Evolutionary conservation across 1,140 invertebrate species (phyloP), one percentile per base, ranked within the genome.

Genomic region (Drosophila tani): DNA sequence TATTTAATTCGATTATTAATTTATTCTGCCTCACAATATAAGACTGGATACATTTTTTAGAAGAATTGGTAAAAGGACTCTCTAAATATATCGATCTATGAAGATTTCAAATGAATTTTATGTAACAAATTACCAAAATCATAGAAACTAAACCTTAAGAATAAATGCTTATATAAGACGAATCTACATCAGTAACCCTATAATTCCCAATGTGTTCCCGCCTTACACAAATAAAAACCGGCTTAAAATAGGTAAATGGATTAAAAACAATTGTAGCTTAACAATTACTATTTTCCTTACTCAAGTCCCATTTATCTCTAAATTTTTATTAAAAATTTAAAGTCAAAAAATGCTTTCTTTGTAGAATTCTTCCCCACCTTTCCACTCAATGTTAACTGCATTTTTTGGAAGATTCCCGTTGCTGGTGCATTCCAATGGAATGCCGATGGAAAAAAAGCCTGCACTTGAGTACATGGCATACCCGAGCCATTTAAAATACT

Each of bases 401-500:
- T n/a, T 56, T 17, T 32, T 41, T 12, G 19, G 9, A 53, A 59
- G 12, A 15, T 4, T 35, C 12, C 14, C 35, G 15, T 15, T 7
- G 32, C 11, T 35, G 12, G 6, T 27, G 35, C 51, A 70, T 70
- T 73, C 66, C 51, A 24, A 11, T 35, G 40, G 27, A 66, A 46
- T 24, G 4, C 11, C 21, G 5, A 24, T 24, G 21, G 21, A 67
- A 14, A 14, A 64, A 55, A 67, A 35, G 65, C 6, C 21, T 29
- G 17, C 24, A 24, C 40, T 49, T 46, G 38, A 12, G 27, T 40
- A 50, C 27, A 19, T 58, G 51, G n/a, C 53, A 50, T 46, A 43
- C 53, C 21, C 43, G 15, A 71, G 19, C n/a, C 35, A 49, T 71
- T 71, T 71, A 12, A 49, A 71, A 59, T 50, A 35, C 67, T 59